phyloP scores from a whole-genome alignment of 2,113 vertebrate genomes.

The Pristiophorus japonicus region DNA sequence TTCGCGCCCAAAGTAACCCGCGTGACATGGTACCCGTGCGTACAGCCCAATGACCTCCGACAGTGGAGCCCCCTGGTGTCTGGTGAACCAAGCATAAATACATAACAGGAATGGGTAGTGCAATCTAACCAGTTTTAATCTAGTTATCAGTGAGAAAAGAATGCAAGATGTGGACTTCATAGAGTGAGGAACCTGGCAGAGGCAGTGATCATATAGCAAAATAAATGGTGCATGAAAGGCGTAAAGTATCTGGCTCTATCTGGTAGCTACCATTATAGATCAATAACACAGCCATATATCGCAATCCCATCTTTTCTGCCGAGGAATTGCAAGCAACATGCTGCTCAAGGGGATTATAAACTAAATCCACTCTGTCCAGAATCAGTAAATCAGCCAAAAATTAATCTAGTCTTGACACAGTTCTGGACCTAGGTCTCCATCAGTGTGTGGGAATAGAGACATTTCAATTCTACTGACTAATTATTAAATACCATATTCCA shows the following conservation, averaged over 20 bases:
- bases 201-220: not conserved
- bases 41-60: no score
- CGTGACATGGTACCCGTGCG: no score
- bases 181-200: not conserved
- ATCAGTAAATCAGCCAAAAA: constrained; percentile 2
- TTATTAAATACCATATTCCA: no score
- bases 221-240: not conserved
- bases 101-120: no score
- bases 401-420: not conserved
- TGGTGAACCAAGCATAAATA: no score
- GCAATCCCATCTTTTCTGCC: not conserved
- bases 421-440: not conserved
- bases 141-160: not conserved
- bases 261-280: not conserved
- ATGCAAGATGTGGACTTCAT: not conserved
- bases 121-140: not conserved
- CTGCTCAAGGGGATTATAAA: not conserved
- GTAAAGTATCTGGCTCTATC: not conserved
- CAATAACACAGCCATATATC: not conserved
- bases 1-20: no score
- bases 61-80: no score
- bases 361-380: not conserved
- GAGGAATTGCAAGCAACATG: not conserved
- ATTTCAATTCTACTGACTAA: not conserved
- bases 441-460: not conserved